Conservation (phyloP, 2,113 vertebrate species). For the Suricata suricatta region DNA sequence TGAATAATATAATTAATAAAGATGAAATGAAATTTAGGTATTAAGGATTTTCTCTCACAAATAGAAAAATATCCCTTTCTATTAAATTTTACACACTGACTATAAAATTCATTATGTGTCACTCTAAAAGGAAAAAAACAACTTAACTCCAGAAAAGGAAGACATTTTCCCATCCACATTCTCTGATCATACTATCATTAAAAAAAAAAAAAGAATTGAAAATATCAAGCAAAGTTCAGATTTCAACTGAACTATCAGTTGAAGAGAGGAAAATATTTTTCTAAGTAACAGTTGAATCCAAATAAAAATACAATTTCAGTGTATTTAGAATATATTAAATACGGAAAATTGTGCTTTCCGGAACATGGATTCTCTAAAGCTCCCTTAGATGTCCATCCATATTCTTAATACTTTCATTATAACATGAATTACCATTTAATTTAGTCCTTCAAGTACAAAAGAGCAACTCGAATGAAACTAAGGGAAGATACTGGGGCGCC, state of each 20-base stretch:
- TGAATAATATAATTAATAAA: background rate
- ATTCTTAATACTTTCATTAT: background rate
- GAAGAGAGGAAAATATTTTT: background rate
- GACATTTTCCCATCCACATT: background rate
- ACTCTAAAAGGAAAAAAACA: background rate
- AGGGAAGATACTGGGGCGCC: background rate
- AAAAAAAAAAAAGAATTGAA: background rate
- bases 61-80: background rate
- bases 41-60: background rate
- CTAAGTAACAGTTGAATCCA: background rate
- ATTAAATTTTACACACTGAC: background rate
- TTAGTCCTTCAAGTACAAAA: background rate
- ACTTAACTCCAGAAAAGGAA: background rate
- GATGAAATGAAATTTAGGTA: background rate
- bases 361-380: background rate
- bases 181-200: background rate
- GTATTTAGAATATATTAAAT: background rate
- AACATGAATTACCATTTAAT: background rate
- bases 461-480: background rate
- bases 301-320: background rate
- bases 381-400: background rate
- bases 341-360: background rate
- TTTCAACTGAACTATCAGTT: background rate
- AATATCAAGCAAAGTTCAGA: background rate
- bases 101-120: background rate